Evolutionary conservation across 2,113 vertebrate species (phyloP).

Genomic region (Rhinolophus ferrumequinum): DNA sequence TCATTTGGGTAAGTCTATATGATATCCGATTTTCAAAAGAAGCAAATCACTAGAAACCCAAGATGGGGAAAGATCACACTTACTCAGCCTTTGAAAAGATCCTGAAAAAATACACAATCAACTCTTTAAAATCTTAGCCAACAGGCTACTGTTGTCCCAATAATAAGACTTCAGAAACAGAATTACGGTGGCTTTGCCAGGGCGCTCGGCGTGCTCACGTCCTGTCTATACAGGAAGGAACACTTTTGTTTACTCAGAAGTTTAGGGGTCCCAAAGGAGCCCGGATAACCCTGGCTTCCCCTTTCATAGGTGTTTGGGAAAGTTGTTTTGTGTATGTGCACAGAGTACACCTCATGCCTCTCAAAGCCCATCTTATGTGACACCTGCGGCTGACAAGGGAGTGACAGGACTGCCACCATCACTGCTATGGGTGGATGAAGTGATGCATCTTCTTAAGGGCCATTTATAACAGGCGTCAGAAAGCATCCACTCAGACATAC

Average conservation of each 20-base stretch:
- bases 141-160: conserved; percentile 54
- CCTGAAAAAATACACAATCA: conserved; percentile 48
- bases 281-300: not conserved
- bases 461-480: not conserved
- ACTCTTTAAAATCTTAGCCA: conserved; percentile 58
- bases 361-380: accelerated
- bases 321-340: not conserved
- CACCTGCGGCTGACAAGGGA: accelerated
- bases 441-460: not conserved
- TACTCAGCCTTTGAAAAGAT: not conserved
- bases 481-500: not conserved
- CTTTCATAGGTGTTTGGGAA: too few species aligned
- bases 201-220: conserved; percentile 32
- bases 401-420: not conserved
- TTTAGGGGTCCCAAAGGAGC: too few species aligned
- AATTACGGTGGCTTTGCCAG: not conserved
- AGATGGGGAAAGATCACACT: not conserved
- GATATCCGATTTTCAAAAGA: conserved; percentile 38
- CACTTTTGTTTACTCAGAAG: too few species aligned
- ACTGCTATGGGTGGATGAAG: not conserved
- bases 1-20: not conserved
- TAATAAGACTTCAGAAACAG: conserved; percentile 55
- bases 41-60: conserved; percentile 27
- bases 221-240: not conserved
- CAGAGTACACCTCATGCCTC: accelerated